phyloP scores from a whole-genome alignment of 1,140 invertebrate species.

The Drosophila littoralis region DNA sequence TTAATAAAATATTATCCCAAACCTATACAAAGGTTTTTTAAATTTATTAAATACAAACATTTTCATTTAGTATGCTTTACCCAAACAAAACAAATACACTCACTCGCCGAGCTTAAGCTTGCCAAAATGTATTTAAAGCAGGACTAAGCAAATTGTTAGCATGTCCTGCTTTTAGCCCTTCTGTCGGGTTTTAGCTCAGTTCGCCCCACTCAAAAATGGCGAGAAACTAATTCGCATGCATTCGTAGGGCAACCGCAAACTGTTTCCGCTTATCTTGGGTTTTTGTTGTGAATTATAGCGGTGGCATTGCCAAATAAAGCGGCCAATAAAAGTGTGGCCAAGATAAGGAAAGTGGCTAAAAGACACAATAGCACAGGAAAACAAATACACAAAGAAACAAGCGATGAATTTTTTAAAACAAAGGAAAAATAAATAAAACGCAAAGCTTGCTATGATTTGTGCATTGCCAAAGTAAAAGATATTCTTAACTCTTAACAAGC shows the following conservation, averaged over 20 bases:
- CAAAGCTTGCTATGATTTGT: slow-evolving; percentile 44
- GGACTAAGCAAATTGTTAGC: slow-evolving; percentile 20
- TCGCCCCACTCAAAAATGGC: slow-evolving; percentile 30
- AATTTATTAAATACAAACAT: neutral
- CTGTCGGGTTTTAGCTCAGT: neutral
- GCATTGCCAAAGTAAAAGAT: slow-evolving; percentile 32
- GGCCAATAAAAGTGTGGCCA: slow-evolving; percentile 76
- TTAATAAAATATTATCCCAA: no score
- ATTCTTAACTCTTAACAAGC: slow-evolving; percentile 25
- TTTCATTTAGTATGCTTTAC: neutral
- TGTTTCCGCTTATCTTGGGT: slow-evolving; percentile 64
- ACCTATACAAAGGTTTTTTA: no score
- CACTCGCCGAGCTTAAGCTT: neutral
- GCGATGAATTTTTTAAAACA: slow-evolving; percentile 31
- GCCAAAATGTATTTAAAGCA: slow-evolving; percentile 27
- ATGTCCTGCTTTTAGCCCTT: neutral
- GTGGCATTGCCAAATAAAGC: slow-evolving; percentile 67
- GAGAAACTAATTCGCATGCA: slow-evolving; percentile 72
- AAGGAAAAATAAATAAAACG: slow-evolving; percentile 22
- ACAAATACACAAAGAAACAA: slow-evolving; percentile 19
- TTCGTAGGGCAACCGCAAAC: slow-evolving; percentile 45
- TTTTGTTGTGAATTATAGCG: slow-evolving; percentile 66
- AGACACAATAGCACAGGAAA: slow-evolving; percentile 23
- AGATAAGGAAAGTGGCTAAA: slow-evolving; percentile 72
- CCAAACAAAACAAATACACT: neutral